Evolutionary conservation across 2,888 invertebrate species (phyloP).

Genomic region (Acrocyrtus sp.): DNA sequence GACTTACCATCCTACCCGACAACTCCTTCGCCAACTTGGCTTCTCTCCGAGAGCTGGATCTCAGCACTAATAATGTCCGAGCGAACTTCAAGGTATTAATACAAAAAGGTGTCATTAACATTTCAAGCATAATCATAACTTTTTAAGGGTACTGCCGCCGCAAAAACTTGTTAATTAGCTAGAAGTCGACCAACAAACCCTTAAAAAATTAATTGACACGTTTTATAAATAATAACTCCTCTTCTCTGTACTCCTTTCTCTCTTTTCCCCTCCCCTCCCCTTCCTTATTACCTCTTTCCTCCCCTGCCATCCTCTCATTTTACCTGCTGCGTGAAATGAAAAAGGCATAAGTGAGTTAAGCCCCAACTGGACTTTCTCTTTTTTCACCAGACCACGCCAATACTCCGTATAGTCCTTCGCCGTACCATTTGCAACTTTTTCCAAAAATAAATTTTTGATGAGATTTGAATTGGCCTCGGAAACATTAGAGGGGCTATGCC

Average conservation of each 20-base stretch:
- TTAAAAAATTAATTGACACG: not conserved
- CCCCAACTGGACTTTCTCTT: too few species aligned
- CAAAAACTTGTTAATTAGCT: not conserved
- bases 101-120: too few species aligned
- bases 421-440: too few species aligned
- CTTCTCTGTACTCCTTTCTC: not conserved
- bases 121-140: too few species aligned
- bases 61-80: slow-evolving; percentile 82
- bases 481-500: slow-evolving; percentile 10
- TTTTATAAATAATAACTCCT: not conserved
- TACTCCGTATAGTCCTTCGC: too few species aligned
- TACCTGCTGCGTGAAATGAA: too few species aligned
- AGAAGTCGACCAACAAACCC: not conserved
- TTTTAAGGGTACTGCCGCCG: not conserved
- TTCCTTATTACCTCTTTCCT: not conserved
- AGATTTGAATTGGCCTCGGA: slow-evolving; percentile 42
- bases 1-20: slow-evolving; percentile 85
- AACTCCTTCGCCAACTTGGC: slow-evolving; percentile 87
- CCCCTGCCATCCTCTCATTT: too few species aligned
- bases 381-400: too few species aligned
- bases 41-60: slow-evolving; percentile 78
- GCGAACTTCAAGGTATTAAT: slow-evolving; percentile 81
- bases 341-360: too few species aligned
- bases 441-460: slow-evolving; percentile 50
- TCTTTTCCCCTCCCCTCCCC: not conserved